Evolutionary conservation across 1,140 invertebrate species (phyloP).

Genomic region (Tetragnatha versicolor): DNA sequence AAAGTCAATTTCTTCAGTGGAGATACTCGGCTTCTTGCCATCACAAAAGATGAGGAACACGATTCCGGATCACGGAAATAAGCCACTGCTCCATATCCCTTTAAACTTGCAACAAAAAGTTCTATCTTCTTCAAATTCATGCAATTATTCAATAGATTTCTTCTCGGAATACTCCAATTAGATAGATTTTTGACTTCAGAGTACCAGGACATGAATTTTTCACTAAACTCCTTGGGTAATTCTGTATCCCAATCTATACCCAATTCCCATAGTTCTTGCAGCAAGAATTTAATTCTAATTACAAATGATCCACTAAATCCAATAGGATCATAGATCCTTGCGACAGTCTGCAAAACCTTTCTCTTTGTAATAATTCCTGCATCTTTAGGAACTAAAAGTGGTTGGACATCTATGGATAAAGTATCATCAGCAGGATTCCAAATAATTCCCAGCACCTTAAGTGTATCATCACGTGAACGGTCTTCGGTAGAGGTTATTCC

Average conservation of each 20-base stretch:
- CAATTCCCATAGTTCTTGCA: constrained; percentile 40
- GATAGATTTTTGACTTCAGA: neutral
- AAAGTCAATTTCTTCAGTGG: constrained; percentile 5
- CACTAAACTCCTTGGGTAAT: constrained; percentile 26
- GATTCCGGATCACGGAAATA: neutral
- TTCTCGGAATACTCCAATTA: neutral
- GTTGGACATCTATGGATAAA: neutral
- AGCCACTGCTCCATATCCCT: constrained; percentile 45
- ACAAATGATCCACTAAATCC: constrained; percentile 12
- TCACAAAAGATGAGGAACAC: neutral
- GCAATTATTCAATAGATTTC: neutral
- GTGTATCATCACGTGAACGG: neutral
- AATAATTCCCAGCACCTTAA: neutral
- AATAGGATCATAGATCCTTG: constrained; percentile 20
- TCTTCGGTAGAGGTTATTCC: neutral
- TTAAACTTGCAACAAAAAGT: constrained; percentile 48
- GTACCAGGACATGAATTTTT: constrained; percentile 14
- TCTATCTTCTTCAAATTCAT: neutral
- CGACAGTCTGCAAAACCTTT: constrained; percentile 19
- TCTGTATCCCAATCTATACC: no score
- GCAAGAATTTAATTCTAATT: neutral
- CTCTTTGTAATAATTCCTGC: constrained; percentile 29
- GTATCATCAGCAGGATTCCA: neutral
- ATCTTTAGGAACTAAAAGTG: neutral
- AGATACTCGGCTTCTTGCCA: neutral